Evolutionary conservation across 1,140 invertebrate species (phyloP).

Genomic region (Neodiprion fabricii): DNA sequence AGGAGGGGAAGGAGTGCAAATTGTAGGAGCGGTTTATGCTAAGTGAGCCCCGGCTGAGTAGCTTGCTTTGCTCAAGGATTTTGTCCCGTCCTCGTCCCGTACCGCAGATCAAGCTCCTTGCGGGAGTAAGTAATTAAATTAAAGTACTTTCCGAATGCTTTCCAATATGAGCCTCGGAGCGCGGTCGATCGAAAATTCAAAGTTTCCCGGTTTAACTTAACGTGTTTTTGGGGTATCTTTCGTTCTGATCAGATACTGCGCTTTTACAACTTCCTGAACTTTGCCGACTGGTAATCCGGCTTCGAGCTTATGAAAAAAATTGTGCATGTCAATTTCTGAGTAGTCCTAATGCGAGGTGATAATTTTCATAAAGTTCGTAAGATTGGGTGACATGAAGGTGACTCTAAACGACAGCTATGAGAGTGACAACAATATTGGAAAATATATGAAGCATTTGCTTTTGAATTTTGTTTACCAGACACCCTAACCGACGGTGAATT

Average conservation of each 20-base stretch:
- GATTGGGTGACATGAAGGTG: no score
- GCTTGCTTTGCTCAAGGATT: constrained; percentile 7
- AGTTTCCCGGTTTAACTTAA: neutral
- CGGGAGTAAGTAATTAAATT: constrained; percentile 1
- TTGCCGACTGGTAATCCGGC: no score
- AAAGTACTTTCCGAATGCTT: neutral
- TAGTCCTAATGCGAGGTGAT: no score
- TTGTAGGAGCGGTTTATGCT: constrained; percentile 7
- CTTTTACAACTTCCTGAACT: no score
- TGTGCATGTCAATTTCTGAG: no score
- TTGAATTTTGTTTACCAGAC: no score
- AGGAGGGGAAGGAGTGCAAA: neutral
- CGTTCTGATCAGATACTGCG: neutral
- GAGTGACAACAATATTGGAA: no score
- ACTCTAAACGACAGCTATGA: no score
- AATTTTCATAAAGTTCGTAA: no score
- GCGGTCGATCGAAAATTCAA: neutral
- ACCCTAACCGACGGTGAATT: no score
- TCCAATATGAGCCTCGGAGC: constrained; percentile 1
- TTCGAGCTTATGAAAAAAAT: no score
- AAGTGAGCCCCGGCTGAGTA: constrained; percentile 3
- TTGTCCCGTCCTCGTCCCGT: neutral
- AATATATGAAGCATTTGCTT: no score
- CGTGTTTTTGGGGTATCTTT: neutral
- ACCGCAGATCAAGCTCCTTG: neutral